Percentiles rank a stretch among this genome's conserved stretches.
phyloP scores from a whole-genome alignment of 2,797 vertebrate species.

The Pachyuromys duprasi region DNA sequence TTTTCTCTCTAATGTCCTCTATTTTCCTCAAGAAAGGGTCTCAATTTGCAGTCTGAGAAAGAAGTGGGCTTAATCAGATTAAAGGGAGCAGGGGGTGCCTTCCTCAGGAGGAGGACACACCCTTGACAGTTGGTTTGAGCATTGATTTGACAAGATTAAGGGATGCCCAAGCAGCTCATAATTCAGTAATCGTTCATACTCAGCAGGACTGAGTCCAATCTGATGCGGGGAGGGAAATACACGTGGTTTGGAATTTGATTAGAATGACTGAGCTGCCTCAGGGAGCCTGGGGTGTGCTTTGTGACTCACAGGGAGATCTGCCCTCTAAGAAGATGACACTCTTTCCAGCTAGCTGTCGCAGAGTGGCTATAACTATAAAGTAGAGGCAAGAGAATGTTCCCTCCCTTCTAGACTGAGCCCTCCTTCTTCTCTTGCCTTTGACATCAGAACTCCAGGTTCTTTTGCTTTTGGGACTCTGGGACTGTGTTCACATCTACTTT shows the following conservation, averaged over 20 bases:
- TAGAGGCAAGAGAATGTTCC: no score
- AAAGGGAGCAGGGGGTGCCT: not conserved
- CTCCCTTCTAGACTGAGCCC: no score
- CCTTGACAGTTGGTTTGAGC: not conserved
- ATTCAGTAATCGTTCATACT: not conserved
- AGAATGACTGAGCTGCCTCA: not conserved
- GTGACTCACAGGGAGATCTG: not conserved
- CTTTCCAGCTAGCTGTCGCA: not conserved
- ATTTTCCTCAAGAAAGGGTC: not conserved
- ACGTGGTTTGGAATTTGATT: not conserved
- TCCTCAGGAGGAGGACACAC: not conserved
- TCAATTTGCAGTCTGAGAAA: not conserved
- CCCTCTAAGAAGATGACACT: not conserved
- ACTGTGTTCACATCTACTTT: not conserved
- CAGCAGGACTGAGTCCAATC: not conserved
- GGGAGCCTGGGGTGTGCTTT: not conserved
- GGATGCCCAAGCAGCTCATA: not conserved
- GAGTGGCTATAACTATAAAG: not conserved
- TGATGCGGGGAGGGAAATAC: not conserved
- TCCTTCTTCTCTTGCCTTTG: not conserved
- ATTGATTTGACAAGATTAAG: not conserved
- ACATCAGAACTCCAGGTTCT: not conserved
- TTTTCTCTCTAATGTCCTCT: not conserved
- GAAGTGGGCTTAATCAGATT: not conserved
- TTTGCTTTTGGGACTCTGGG: not conserved